Percentiles rank a stretch among this genome's conserved stretches.
Evolutionary conservation across 2,888 invertebrate genomes (phyloP).

Genomic region (Sialis lutaria): DNA sequence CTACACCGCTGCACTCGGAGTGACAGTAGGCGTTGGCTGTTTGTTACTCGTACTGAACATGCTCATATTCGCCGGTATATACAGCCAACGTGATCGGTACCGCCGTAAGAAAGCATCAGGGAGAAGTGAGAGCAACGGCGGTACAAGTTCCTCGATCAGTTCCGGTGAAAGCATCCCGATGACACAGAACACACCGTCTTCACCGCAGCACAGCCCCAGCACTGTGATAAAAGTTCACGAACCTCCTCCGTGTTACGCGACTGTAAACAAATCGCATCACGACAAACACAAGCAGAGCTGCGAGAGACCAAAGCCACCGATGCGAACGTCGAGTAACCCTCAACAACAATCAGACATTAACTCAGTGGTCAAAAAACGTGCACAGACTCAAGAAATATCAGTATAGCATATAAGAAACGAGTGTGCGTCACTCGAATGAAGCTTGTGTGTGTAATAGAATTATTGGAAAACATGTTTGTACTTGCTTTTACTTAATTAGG

Average conservation of each 20-base stretch:
- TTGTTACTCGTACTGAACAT: constrained; percentile 52
- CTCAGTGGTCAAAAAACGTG: constrained; percentile 49
- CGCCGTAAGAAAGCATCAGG: constrained; percentile 17
- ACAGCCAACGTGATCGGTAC: constrained; percentile 49
- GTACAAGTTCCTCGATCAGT: constrained; percentile 15
- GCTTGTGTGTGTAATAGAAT: no score
- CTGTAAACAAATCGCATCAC: constrained; percentile 17
- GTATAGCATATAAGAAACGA: constrained; percentile 35
- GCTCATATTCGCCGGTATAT: constrained; percentile 61
- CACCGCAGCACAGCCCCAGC: constrained; percentile 20
- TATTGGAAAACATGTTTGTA: no score
- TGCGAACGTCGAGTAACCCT: constrained; percentile 24
- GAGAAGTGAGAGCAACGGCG: constrained; percentile 14
- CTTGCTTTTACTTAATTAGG: no score
- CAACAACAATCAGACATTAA: constrained; percentile 21
- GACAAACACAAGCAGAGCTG: constrained; percentile 17
- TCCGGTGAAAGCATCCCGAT: constrained; percentile 24
- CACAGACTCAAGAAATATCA: constrained; percentile 66
- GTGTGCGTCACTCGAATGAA: constrained; percentile 3
- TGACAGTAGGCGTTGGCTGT: constrained; percentile 59
- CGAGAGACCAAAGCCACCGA: constrained; percentile 24
- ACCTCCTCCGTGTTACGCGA: constrained; percentile 32
- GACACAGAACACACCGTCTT: constrained; percentile 18
- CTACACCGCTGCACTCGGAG: constrained; percentile 59
- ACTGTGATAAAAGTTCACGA: constrained; percentile 19